Evolutionary conservation across 2,113 vertebrate genomes (phyloP).

Genomic region (Coreoperca whiteheadi): DNA sequence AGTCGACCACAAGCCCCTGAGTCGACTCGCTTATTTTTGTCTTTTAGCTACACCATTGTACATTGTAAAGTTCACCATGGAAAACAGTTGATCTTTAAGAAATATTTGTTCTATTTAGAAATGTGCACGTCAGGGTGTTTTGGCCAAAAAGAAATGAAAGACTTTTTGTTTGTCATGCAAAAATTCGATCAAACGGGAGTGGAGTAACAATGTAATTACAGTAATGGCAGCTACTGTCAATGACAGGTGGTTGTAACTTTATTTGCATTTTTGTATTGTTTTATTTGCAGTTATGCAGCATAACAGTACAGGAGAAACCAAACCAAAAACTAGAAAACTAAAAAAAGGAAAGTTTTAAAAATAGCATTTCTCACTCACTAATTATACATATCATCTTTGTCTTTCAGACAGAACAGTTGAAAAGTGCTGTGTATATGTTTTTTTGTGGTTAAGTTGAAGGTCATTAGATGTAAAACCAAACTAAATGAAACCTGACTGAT

Average conservation of each 20-base stretch:
- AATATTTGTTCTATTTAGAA: too few relatives aligned
- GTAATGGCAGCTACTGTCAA: not conserved
- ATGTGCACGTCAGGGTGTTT: not conserved
- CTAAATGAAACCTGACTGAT: constrained; percentile 4
- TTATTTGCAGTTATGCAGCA: not conserved
- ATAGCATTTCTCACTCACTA: not conserved
- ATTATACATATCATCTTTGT: not conserved
- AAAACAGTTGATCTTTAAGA: not conserved
- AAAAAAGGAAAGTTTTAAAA: not conserved
- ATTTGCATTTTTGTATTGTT: not conserved
- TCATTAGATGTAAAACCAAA: not conserved
- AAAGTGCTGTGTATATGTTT: not conserved
- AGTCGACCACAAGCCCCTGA: too few relatives aligned
- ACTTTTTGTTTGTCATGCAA: not conserved
- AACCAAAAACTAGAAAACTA: not conserved
- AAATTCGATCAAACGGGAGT: not conserved
- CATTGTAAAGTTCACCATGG: not conserved
- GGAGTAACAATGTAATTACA: not conserved
- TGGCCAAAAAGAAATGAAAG: not conserved
- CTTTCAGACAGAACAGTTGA: not conserved
- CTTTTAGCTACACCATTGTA: too few relatives aligned
- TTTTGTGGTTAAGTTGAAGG: not conserved
- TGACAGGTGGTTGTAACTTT: not conserved
- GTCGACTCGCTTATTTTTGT: too few relatives aligned
- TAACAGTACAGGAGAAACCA: not conserved